Percentiles rank a stretch among this genome's conserved stretches.
Conservation (phyloP, 2,113 vertebrate genomes). For the Phaethornis superciliosus region DNA sequence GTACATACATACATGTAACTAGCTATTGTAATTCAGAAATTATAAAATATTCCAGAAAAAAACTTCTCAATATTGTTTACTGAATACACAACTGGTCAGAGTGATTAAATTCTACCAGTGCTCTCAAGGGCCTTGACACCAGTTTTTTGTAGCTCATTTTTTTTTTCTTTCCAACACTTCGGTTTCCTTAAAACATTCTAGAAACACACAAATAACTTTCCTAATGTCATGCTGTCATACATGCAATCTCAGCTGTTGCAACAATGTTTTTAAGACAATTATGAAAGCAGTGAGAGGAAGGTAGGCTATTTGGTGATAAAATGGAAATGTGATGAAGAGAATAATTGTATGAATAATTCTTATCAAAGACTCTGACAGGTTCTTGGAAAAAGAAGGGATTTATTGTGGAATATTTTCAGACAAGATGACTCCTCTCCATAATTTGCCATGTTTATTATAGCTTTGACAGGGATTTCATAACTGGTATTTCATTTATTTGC, state of each 20-base stretch:
- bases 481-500: slow-evolving; percentile 39
- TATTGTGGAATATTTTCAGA: not conserved
- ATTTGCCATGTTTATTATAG: slow-evolving; percentile 2
- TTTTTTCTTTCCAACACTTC: not conserved
- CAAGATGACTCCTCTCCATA: not conserved
- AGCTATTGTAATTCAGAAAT: not conserved
- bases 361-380: not conserved
- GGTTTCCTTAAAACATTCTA: not conserved
- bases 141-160: not conserved
- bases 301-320: not conserved
- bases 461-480: slow-evolving; percentile 56
- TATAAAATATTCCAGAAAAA: not conserved
- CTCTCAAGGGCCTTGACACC: not conserved
- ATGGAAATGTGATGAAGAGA: not conserved
- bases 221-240: not conserved
- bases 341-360: not conserved
- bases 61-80: accelerated
- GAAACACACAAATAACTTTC: not conserved
- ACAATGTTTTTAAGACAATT: not conserved
- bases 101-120: not conserved
- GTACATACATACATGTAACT: not conserved
- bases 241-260: not conserved
- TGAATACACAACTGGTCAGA: not conserved
- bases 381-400: not conserved
- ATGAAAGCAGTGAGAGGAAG: not conserved